These are phyloP conservation scores for Thamnophis sirtalis DNA, from an alignment of 2,113 vertebrate genomes.

Conservation along the genomic window DNA sequence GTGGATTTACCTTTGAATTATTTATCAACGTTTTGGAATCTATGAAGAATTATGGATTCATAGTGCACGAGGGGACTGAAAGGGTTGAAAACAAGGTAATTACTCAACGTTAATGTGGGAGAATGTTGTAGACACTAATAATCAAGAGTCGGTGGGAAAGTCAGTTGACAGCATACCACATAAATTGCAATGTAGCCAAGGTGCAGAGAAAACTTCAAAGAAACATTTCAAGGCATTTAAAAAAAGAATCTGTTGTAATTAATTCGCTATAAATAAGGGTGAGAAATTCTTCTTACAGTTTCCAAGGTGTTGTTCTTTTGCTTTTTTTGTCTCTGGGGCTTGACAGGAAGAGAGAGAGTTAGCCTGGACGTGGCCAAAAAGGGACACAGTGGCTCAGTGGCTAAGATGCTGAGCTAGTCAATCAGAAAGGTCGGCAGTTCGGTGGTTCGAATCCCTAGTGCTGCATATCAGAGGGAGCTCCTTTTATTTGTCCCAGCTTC, in stretches of 20 bases:
- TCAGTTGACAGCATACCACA: not conserved
- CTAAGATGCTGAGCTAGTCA: too few species aligned
- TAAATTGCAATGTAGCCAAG: not conserved
- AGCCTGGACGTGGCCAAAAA: not conserved
- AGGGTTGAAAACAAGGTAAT: not conserved
- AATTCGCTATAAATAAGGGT: not conserved
- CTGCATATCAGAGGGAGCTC: too few species aligned
- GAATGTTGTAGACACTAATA: not conserved
- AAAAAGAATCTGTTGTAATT: not conserved
- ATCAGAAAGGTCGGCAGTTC: too few species aligned
- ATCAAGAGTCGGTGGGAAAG: not conserved
- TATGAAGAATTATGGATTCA: not conserved
- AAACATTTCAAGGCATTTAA: not conserved
- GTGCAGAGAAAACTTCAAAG: not conserved
- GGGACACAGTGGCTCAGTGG: too few species aligned
- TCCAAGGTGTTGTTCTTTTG: not conserved
- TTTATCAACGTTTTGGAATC: not conserved
- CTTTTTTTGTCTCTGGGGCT: not conserved
- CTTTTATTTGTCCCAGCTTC: too few species aligned
- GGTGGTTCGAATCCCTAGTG: too few species aligned
- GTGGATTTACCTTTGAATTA: not conserved
- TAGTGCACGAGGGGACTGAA: not conserved
- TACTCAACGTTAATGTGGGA: not conserved
- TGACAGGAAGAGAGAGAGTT: not conserved
- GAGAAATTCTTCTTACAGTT: not conserved